Evolutionary conservation across 2,888 invertebrate species (phyloP).

Genomic region (Tupiocoris notatus): DNA sequence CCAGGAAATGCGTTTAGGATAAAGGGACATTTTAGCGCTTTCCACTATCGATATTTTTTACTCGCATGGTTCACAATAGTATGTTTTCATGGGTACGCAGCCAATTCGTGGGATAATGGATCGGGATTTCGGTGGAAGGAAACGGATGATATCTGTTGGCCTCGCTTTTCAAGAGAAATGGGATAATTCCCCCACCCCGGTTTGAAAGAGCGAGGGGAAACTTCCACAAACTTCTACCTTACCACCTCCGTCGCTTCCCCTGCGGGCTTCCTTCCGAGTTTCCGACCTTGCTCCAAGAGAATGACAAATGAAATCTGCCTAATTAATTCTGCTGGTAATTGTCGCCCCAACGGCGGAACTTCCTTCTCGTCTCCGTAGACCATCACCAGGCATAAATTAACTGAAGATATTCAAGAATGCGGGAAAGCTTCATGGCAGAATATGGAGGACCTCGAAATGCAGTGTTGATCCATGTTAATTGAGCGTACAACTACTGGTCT

Average conservation of each 20-base stretch:
- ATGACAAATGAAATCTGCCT: conserved; percentile 36
- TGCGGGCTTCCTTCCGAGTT: neutral
- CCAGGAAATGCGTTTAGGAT: no score
- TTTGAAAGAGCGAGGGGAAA: neutral
- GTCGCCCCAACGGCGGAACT: conserved; percentile 34
- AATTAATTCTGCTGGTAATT: conserved; percentile 35
- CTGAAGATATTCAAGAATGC: neutral
- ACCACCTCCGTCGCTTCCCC: conserved; percentile 11
- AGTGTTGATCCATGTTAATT: no score
- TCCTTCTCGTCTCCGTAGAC: conserved; percentile 18
- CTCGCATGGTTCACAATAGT: no score
- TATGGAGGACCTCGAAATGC: neutral
- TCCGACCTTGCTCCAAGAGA: conserved; percentile 1
- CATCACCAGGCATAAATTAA: conserved; percentile 33
- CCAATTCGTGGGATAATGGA: neutral
- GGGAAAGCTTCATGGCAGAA: neutral
- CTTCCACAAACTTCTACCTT: conserved; percentile 9
- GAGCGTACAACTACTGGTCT: no score
- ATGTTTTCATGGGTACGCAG: no score
- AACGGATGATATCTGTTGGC: neutral
- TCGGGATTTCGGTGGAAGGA: neutral
- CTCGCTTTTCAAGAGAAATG: neutral
- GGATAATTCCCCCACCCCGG: neutral
- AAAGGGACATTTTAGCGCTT: no score
- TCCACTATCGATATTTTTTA: no score